These are phyloP conservation scores for Acholoe squamosa DNA, from an alignment of 2,888 invertebrate species.

Conservation along the genomic window DNA sequence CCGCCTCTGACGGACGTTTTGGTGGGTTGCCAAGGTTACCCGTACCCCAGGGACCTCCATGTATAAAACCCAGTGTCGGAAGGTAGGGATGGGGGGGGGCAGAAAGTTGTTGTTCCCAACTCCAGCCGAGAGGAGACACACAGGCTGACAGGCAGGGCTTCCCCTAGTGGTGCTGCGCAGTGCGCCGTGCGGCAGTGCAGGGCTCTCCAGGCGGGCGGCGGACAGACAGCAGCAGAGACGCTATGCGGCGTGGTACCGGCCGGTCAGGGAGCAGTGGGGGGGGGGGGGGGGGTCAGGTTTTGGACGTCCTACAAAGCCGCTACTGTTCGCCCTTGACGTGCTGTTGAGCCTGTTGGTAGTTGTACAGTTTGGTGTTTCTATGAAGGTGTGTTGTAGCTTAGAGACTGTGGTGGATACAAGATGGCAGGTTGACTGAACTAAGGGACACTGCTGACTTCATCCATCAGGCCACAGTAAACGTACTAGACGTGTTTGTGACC, in stretches of 20 bases:
- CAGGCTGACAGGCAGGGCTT: neutral
- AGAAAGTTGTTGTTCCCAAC: conserved; percentile 35
- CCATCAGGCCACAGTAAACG: too few species aligned
- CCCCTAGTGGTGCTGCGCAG: conserved; percentile 4
- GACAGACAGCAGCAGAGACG: neutral
- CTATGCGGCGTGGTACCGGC: neutral
- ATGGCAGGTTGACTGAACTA: too few species aligned
- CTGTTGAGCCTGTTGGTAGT: too few species aligned
- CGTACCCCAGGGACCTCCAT: neutral
- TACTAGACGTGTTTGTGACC: too few species aligned
- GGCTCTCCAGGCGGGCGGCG: conserved; percentile 19
- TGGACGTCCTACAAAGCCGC: too few species aligned
- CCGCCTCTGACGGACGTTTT: conserved; percentile 29
- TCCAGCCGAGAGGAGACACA: neutral
- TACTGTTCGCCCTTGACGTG: too few species aligned
- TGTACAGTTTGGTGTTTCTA: too few species aligned
- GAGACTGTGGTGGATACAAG: too few species aligned
- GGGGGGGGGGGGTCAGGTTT: too few species aligned
- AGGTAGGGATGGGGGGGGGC: neutral
- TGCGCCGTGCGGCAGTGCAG: neutral
- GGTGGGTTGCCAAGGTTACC: conserved; percentile 41
- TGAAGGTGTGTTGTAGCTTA: too few species aligned
- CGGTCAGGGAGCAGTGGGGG: too few species aligned
- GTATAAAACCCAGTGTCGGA: neutral
- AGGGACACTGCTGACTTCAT: too few species aligned